These are phyloP conservation scores for Glossophaga mutica DNA, from an alignment of 2,797 vertebrate species.

Conservation along the genomic window DNA sequence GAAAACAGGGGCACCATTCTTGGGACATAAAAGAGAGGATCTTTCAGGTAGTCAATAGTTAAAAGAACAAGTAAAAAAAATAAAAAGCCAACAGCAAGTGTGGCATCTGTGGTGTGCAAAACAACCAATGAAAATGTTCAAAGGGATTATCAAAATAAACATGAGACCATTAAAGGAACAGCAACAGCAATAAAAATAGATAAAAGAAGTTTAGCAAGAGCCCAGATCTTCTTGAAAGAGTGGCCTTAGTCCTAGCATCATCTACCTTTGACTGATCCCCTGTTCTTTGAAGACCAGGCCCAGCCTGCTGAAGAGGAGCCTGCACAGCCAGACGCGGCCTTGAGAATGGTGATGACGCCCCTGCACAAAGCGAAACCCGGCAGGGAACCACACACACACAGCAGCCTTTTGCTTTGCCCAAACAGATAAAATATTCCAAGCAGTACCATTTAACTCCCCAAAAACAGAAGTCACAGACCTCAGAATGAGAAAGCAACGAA, in stretches of 20 bases:
- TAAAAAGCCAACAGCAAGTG: conserved; percentile 5
- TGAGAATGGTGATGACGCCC: background rate
- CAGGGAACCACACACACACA: background rate
- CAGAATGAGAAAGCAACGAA: background rate
- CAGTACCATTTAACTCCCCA: background rate
- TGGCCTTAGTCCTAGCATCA: background rate
- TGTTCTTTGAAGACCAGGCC: background rate
- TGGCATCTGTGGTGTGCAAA: conserved; percentile 5
- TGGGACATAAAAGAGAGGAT: rapidly evolving
- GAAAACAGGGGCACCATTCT: conserved; percentile 50
- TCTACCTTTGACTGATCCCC: background rate
- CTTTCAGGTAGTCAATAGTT: background rate
- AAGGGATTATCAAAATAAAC: background rate
- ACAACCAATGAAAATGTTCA: background rate
- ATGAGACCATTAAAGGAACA: background rate
- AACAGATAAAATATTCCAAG: conserved; percentile 62
- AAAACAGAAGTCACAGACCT: background rate
- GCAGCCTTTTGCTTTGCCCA: background rate
- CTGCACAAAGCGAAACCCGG: background rate
- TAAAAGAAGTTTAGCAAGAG: background rate
- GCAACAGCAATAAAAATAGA: background rate
- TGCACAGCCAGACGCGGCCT: background rate
- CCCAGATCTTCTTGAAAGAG: background rate
- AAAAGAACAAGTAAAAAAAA: conserved; percentile 8
- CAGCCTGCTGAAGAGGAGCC: background rate